Evolutionary conservation across 2,797 vertebrate species (phyloP).

Genomic region (Rhinatrema bivittatum): DNA sequence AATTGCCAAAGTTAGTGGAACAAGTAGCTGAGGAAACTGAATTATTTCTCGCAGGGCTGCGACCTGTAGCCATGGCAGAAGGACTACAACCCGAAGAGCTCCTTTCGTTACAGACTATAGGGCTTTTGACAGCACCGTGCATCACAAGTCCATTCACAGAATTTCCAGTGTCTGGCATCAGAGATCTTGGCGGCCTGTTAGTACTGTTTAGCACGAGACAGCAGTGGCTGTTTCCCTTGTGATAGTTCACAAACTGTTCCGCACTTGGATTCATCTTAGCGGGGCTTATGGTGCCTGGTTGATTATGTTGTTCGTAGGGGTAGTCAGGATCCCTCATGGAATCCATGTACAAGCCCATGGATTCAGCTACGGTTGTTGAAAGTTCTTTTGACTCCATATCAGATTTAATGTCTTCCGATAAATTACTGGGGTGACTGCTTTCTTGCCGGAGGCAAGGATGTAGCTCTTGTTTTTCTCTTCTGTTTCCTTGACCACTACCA

Average conservation of each 20-base stretch:
- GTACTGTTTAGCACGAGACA: constrained; percentile 43
- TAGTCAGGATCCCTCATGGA: constrained; percentile 87
- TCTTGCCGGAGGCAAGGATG: constrained; percentile 72
- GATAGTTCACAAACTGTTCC: constrained; percentile 66
- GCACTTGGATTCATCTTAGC: constrained; percentile 78
- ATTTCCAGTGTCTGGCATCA: constrained; percentile 55
- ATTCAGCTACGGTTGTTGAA: constrained; percentile 91
- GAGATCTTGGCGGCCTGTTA: constrained; percentile 59
- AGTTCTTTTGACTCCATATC: constrained; percentile 95
- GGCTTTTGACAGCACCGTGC: constrained; percentile 64
- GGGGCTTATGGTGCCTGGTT: constrained; percentile 59
- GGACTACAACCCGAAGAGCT: constrained; percentile 76
- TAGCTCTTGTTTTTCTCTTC: constrained; percentile 75
- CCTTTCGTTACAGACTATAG: constrained; percentile 66
- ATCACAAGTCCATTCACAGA: constrained; percentile 59
- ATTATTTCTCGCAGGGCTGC: constrained; percentile 84
- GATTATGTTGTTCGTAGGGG: constrained; percentile 74
- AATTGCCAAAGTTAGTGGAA: constrained; percentile 72
- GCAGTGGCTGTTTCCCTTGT: constrained; percentile 65
- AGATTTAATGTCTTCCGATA: constrained; percentile 78
- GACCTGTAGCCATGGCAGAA: constrained; percentile 70
- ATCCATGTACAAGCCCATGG: constrained; percentile 98
- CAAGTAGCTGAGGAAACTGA: constrained; percentile 87
- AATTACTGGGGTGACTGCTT: constrained; percentile 64
- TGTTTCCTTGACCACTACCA: constrained; percentile 67